Evolutionary conservation across 2,797 vertebrate species (phyloP).

Genomic region (Pyrocephalus nanus): DNA sequence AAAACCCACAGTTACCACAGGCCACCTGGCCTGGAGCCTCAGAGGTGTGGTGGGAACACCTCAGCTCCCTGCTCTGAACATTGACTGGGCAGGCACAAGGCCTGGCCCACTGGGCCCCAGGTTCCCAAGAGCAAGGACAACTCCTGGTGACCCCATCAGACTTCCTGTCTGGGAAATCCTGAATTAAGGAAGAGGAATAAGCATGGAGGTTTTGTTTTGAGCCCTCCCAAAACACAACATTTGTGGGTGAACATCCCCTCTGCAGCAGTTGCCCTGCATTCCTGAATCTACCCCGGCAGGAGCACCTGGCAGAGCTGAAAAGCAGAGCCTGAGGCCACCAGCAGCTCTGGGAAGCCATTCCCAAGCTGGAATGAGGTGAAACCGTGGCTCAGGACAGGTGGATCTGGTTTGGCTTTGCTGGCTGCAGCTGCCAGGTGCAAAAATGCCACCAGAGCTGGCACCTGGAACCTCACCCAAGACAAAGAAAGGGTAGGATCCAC

Average conservation of each 20-base stretch:
- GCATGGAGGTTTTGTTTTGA: background rate
- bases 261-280: background rate
- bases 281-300: background rate
- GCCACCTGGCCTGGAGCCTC: background rate
- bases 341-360: background rate
- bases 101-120: background rate
- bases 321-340: background rate
- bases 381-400: accelerated
- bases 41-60: background rate
- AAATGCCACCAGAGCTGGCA: background rate
- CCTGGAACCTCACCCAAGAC: accelerated
- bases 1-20: background rate
- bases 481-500: background rate
- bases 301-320: background rate
- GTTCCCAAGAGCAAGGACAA: background rate
- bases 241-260: background rate
- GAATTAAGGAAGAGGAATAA: background rate
- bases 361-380: background rate
- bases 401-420: background rate
- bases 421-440: background rate
- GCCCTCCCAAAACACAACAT: background rate
- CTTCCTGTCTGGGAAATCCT: background rate
- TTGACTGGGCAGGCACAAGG: background rate
- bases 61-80: background rate
- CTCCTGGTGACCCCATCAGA: background rate